Evolutionary conservation across 92 coral and sea anemone species (phyloP), one percentile per base, ranked within the genome.

Genomic region (Epizoanthus stellaris): DNA sequence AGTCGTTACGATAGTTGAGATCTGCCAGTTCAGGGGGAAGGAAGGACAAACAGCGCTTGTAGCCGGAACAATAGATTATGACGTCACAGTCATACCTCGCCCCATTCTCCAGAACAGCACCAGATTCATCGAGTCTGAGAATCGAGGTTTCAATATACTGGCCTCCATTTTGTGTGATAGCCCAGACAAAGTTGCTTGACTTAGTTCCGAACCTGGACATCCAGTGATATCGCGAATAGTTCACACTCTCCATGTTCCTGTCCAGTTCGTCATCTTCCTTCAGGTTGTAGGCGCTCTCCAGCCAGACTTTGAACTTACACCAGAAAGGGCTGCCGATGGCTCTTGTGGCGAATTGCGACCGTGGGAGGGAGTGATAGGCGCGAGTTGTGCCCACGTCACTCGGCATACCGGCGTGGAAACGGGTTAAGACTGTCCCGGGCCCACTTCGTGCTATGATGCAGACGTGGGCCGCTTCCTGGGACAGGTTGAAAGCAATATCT

Each of bases 1-100:
- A 62, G 10, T 80, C 84, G 38, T 62, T 61, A 56, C 84, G 84
- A 56, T 40, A 80, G 84, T 80, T 80, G 16, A 63, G 56, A 56
- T 75, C 36, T 47, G 23, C 65, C 80, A 75, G 54, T 53, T 13
- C 49, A 12, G 84, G 70, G 19, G 36, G 36, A 1, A 30, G 36
- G 36, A 30, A 30, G 36, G 36, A 1, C 1, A 30, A 1, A 30
- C 36, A 30, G 36, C 36, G 36, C 36, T 30, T 30, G 36, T 30
- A 30, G 36, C 36, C 36, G 36, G 36, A 30, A 30, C 36, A 30
- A 30, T 30, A 30, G 36, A 30, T 30, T 30, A 30, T 30, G 36
- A 30, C 36, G 1, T 30, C 1, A 30, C 36, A 30, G 36, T 30
- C 36, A 30, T 30, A 30, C 2, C 36, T 30, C 36, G 36, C 36